Conservation (phyloP, 2,797 vertebrate species). For the Salarias fasciatus region DNA sequence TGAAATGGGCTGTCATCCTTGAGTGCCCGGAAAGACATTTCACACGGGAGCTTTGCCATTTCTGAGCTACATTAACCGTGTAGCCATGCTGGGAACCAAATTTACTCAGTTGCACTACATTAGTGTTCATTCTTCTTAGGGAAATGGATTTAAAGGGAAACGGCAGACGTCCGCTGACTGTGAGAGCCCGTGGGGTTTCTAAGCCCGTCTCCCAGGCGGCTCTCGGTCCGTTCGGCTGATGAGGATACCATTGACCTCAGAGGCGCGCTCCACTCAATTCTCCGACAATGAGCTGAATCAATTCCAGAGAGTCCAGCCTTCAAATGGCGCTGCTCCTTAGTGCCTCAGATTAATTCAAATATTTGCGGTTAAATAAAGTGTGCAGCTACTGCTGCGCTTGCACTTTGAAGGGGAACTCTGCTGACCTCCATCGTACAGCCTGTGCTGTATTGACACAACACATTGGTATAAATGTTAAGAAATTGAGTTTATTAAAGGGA, state of each 20-base stretch:
- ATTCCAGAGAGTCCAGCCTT: conserved; percentile 40
- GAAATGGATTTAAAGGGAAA: conserved; percentile 62
- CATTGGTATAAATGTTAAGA: too few species aligned
- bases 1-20: conserved; percentile 66
- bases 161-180: conserved; percentile 47
- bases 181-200: conserved; percentile 45
- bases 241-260: conserved; percentile 50
- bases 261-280: conserved; percentile 32
- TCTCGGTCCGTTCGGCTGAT: conserved; percentile 39
- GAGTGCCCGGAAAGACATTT: conserved; percentile 74
- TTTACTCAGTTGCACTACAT: conserved; percentile 75
- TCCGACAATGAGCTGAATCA: conserved; percentile 44
- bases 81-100: conserved; percentile 62
- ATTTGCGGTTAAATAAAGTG: too few species aligned
- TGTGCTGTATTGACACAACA: too few species aligned
- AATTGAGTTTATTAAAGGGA: too few species aligned
- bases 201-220: conserved; percentile 55
- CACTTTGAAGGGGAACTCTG: conserved; percentile 21
- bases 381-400: conserved; percentile 3
- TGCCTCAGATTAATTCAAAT: conserved; percentile 44
- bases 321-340: conserved; percentile 13
- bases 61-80: conserved; percentile 77
- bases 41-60: conserved; percentile 68
- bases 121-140: conserved; percentile 62
- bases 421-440: conserved; percentile 26